Evolutionary conservation across 2,113 vertebrate genomes (phyloP).

Genomic region (Nibea coibor): DNA sequence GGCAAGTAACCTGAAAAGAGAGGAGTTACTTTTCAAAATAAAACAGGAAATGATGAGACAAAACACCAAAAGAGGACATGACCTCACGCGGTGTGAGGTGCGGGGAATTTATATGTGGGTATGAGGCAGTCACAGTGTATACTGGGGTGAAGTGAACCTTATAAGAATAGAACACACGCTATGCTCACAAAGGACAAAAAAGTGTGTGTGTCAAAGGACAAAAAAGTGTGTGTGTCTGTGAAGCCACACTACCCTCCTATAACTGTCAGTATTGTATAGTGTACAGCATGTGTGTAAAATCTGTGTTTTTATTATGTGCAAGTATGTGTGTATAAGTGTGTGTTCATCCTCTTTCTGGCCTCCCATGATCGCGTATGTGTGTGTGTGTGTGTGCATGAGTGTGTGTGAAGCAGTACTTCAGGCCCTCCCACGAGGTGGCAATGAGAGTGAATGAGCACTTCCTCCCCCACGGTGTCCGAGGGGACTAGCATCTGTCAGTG

Average conservation of each 20-base stretch:
- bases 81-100: too few relatives aligned
- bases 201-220: not conserved
- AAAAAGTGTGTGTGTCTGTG: not conserved
- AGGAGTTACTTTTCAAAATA: too few relatives aligned
- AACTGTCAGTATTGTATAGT: not conserved
- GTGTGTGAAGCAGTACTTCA: constrained; percentile 12
- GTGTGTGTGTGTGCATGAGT: constrained; percentile 15
- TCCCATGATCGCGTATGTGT: constrained; percentile 10
- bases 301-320: not conserved
- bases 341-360: not conserved
- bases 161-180: not conserved
- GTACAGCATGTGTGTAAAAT: constrained; percentile 3
- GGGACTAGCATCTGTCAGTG: constrained; percentile 74
- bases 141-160: not conserved
- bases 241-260: not conserved
- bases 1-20: too few relatives aligned
- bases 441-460: constrained; percentile 73
- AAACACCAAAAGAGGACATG: too few relatives aligned
- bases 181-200: not conserved
- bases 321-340: constrained; percentile 12
- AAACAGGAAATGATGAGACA: too few relatives aligned
- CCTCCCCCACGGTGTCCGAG: constrained; percentile 66
- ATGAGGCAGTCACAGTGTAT: too few relatives aligned
- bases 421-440: constrained; percentile 63
- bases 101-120: too few relatives aligned